Base-by-base conservation (phyloP, 2,113 vertebrate genomes). In the Saccopteryx leptura region DNA sequence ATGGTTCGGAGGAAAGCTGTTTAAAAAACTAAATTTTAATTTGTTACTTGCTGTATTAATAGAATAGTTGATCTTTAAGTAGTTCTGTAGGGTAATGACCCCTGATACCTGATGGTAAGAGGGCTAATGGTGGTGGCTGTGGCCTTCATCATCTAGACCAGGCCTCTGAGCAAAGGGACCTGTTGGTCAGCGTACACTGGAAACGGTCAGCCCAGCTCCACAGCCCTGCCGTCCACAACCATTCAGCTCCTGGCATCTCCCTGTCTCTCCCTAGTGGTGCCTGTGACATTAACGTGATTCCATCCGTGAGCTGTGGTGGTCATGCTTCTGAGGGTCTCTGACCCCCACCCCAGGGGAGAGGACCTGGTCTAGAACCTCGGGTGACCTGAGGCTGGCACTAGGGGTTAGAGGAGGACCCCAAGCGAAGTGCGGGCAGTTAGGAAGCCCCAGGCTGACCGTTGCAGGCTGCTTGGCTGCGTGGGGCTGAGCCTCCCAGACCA, bases 301-400 rank as follows among this genome's bases (percentile, higher is more conserved):
- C 1, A 0, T 26, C 28, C 9, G 8, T 2, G 15, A 4, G 0
- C 7, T 31, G 1, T 65, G 0, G 0, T 5, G 46, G 33, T n/a
- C 14, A 17, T n/a, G 1, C 54, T 17, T 33, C 21, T 13, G 39
- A 39, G 33, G 13, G 2, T 7, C 60, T 60, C 33, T 1, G 13
- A 1, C 10, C 60, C 50, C 33, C 2, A 5, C 65, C 24, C 17
- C 2, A 8, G 11, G 1, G 60, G 17, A 4, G 7, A 31, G 9
- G 23, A 65, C 11, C 52, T 63, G 23, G 21, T 26, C 61, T 74
- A 8, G 74, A 26, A 1, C 68, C 82, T 66, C 7, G 17, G 9
- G 46, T 68, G 71, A 23, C 13, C 75, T 76, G 5, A 68, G 60
- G 63, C 72, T 58, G 28, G 21, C 24, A 46, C 50, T 23, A 39